These are phyloP conservation scores for Cheilosia impressa DNA, from an alignment of 2,888 invertebrate species.

Conservation along the genomic window DNA sequence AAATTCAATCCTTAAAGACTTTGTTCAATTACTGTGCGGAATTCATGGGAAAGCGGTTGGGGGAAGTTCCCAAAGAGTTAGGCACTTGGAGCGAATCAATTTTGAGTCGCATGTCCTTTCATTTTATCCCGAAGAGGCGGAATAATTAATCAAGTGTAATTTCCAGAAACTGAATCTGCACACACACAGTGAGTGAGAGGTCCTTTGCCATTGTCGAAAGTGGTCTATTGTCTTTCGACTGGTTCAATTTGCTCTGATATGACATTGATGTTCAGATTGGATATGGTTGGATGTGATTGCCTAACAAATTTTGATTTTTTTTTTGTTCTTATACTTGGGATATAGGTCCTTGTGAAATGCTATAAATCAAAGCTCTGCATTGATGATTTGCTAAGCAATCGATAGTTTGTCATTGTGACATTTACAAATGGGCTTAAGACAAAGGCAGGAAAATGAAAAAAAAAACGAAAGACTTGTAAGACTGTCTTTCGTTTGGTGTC, in stretches of 20 bases:
- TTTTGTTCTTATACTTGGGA: not conserved
- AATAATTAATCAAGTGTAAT: conserved; percentile 67
- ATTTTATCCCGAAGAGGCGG: conserved; percentile 35
- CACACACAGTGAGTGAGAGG: conserved; percentile 9
- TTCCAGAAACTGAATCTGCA: conserved; percentile 14
- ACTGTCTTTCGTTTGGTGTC: conserved; percentile 23
- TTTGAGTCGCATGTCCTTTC: conserved; percentile 52
- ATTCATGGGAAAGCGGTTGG: conserved; percentile 26
- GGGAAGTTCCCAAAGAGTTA: conserved; percentile 8
- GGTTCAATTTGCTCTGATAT: conserved; percentile 44
- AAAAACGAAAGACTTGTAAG: not conserved
- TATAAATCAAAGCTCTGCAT: conserved; percentile 59
- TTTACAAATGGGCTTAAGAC: conserved; percentile 54
- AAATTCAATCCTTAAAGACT: conserved; percentile 33
- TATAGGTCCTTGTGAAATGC: conserved; percentile 32
- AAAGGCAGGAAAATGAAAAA: not conserved
- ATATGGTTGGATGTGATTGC: conserved; percentile 29
- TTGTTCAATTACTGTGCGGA: conserved; percentile 14
- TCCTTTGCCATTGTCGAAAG: conserved; percentile 4
- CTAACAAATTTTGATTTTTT: conserved; percentile 35
- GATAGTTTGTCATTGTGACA: conserved; percentile 70
- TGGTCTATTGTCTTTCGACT: conserved; percentile 5
- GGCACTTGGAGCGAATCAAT: conserved; percentile 46
- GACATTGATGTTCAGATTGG: conserved; percentile 42
- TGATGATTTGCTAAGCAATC: conserved; percentile 67